phyloP scores from a whole-genome alignment of 1,140 invertebrate genomes.

The Pseudomyrmex cubaensis region DNA sequence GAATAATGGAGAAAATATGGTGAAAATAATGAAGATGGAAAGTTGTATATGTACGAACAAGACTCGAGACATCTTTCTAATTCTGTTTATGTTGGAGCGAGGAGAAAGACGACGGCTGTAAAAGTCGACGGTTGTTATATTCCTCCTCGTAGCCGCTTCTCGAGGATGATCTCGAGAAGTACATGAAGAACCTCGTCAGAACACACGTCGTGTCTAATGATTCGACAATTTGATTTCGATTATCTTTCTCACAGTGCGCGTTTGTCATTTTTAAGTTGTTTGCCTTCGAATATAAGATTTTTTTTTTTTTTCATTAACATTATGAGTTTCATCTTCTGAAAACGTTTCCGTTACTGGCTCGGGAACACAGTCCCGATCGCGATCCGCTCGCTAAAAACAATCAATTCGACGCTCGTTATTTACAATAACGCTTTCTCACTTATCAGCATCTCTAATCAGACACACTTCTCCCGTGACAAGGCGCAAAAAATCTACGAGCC shows the following conservation, averaged over 20 bases:
- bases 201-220: no score
- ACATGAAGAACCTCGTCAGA: no score
- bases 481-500: slow-evolving; percentile 9
- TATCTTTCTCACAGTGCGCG: no score
- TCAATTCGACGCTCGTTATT: slow-evolving; percentile 42
- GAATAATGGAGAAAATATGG: slow-evolving; percentile 16
- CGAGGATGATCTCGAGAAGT: no score
- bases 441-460: slow-evolving; percentile 53
- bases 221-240: no score
- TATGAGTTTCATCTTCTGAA: no score
- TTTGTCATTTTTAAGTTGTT: no score
- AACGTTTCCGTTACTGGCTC: neutral
- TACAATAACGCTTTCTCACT: slow-evolving; percentile 52
- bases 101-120: no score
- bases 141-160: no score
- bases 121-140: no score
- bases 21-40: slow-evolving; percentile 37
- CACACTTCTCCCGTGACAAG: slow-evolving; percentile 19
- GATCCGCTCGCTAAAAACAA: slow-evolving; percentile 17
- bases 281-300: no score
- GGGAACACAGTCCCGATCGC: neutral
- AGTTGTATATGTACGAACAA: slow-evolving; percentile 8
- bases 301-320: no score
- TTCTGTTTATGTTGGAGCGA: slow-evolving; percentile 2
- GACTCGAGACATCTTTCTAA: slow-evolving; percentile 20